Evolutionary conservation across 2,888 invertebrate species (phyloP), one percentile per base, ranked within the genome.

Genomic region (Leucophenga maculata): DNA sequence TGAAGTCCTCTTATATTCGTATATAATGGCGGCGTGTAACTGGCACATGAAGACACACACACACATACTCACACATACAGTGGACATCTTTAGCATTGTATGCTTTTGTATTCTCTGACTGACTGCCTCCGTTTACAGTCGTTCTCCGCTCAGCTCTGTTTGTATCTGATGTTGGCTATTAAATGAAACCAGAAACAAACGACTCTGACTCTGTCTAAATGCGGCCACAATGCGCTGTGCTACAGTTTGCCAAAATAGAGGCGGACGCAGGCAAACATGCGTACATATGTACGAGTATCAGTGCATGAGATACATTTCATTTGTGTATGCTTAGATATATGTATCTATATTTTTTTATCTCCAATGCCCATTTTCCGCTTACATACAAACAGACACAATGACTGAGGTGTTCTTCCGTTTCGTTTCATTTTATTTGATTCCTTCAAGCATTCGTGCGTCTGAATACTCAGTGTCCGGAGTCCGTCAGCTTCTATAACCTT

Each of bases 341-440:
- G 8, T 39, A 1, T 39, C 6, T 39, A 39, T 8, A 8, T 39
- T 6, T 39, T 8, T 11, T 3, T 39, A 11, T 11, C 1, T 39
- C 39, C 8, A 11, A 55, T 18, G 6, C 26, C 1, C 11, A 69
- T 72, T 50, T 50, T 50, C 18, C 50, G n/a, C 50, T 3, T 26
- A n/a, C n/a, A 69, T 68, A 69, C 66, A 74, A 70, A 32, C 48
- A 39, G 20, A 31, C 46, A 31, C 46, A 48, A 60, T 67, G 67
- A 46, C 55, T 57, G 57, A 72, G 72, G 72, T 73, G 65, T 78
- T 70, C 57, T 68, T 67, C 44, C 66, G 69, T 54, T 59, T 59
- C 65, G 67, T 52, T 22, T 68, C 54, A 26, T 46, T 65, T 68
- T n/a, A 26, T 44, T 44, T 11, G 3, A 13, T 57, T 57, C 32